A percentile compares a stretch with the other conserved stretches of the same genome.
phyloP scores from a whole-genome alignment of 2,113 vertebrate genomes.

The Struthio camelus region DNA sequence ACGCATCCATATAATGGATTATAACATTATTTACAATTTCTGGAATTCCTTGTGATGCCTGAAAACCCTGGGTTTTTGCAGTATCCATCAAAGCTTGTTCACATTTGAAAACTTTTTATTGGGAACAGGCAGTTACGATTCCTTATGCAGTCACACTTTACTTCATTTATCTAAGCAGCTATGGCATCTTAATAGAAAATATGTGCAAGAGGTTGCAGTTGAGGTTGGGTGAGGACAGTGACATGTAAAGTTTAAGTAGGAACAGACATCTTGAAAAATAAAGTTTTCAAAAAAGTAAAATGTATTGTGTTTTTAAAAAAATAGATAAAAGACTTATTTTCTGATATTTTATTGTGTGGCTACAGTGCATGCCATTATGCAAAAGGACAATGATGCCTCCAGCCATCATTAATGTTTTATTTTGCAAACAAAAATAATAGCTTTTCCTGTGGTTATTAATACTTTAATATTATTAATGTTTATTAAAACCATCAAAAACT shows the following conservation, averaged over 20 bases:
- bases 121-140: background rate
- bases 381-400: background rate
- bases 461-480: conserved; percentile 7
- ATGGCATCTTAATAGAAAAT: background rate
- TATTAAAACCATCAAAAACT: background rate
- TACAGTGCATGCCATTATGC: background rate
- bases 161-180: background rate
- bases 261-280: background rate
- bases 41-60: background rate
- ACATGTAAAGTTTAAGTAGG: background rate
- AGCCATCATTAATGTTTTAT: background rate
- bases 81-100: background rate
- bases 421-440: background rate
- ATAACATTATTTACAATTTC: background rate
- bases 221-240: background rate
- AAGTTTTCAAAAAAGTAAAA: background rate
- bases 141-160: background rate
- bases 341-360: background rate
- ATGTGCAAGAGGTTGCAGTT: background rate
- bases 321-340: background rate
- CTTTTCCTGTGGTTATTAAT: background rate
- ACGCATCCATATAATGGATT: background rate
- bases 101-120: background rate
- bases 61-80: background rate
- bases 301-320: background rate